A percentile compares a stretch with the other conserved stretches of the same genome.
Evolutionary conservation across 2,797 vertebrate species (phyloP).

Genomic region (Myotis pilosus): DNA sequence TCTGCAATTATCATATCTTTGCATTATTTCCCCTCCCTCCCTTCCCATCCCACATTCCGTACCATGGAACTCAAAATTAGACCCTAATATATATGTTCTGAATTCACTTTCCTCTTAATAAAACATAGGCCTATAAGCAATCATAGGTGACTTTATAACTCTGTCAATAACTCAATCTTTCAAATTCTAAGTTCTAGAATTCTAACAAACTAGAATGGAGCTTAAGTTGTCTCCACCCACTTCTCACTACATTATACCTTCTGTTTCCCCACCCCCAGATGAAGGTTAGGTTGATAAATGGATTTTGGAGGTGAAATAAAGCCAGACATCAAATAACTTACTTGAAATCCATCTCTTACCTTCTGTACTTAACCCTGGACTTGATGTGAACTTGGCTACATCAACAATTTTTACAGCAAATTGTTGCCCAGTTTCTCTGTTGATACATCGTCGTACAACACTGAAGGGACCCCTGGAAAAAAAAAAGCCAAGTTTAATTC

Average conservation of each 20-base stretch:
- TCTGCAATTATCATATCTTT: constrained; percentile 14
- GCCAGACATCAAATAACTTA: constrained; percentile 78
- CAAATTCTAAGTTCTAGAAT: constrained; percentile 53
- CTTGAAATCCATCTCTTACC: constrained; percentile 86
- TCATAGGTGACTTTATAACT: constrained; percentile 2
- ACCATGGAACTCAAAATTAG: constrained; percentile 34
- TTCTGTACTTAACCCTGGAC: constrained; percentile 99
- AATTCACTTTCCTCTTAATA: constrained; percentile 40
- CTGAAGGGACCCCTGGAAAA: constrained; percentile 95
- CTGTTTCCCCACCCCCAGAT: constrained; percentile 67
- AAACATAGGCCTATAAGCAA: constrained; percentile 17
- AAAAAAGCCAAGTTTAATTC: constrained; percentile 53
- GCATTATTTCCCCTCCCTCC: not conserved
- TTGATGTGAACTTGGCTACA: constrained; percentile 99
- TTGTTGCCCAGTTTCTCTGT: constrained; percentile 98
- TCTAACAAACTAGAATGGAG: constrained; percentile 34
- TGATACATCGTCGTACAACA: constrained; percentile 98
- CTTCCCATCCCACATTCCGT: not conserved
- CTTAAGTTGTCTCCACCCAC: constrained; percentile 69
- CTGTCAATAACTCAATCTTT: constrained; percentile 29
- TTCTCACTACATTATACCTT: constrained; percentile 60
- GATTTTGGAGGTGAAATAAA: constrained; percentile 79
- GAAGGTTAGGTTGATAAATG: constrained; percentile 78
- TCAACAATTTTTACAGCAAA: constrained; percentile 99
- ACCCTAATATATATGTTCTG: not conserved